Conservation (phyloP, 2,113 vertebrate genomes). For the Thalassarche chlororhynchos region DNA sequence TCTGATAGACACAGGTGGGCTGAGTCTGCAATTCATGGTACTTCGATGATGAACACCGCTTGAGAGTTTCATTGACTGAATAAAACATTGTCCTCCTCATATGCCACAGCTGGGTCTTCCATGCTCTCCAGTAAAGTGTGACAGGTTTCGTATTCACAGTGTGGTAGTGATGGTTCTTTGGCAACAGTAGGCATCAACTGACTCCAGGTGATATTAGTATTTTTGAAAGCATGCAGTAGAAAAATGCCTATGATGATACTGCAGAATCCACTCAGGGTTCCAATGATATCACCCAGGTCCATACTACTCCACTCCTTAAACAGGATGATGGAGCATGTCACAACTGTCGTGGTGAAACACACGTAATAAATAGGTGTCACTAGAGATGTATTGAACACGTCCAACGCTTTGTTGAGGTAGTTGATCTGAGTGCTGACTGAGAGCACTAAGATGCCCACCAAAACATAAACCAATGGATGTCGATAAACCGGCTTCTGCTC, state of each 20-base stretch:
- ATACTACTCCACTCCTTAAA: conserved; percentile 85
- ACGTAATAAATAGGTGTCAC: conserved; percentile 85
- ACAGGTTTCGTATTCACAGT: conserved; percentile 19
- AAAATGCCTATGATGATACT: conserved; percentile 82
- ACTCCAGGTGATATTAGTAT: conserved; percentile 72
- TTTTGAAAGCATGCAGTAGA: conserved; percentile 81
- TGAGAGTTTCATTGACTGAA: conserved; percentile 54
- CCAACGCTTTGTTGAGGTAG: conserved; percentile 85
- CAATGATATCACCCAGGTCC: conserved; percentile 71
- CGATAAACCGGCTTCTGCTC: conserved; percentile 70
- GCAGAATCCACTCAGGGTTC: conserved; percentile 80
- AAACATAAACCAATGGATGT: conserved; percentile 72
- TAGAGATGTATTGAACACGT: conserved; percentile 79
- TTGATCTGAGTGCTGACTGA: conserved; percentile 80
- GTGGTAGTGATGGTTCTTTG: conserved; percentile 11
- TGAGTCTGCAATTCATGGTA: not conserved
- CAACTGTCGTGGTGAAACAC: conserved; percentile 78
- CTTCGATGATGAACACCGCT: not conserved
- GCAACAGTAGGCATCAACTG: conserved; percentile 66
- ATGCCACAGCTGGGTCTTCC: conserved; percentile 23
- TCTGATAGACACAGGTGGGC: not conserved
- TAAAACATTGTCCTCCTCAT: conserved; percentile 70
- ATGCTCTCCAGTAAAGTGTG: conserved; percentile 72
- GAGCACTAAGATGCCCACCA: conserved; percentile 65
- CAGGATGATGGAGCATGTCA: conserved; percentile 78